Percentiles rank a stretch among this genome's conserved stretches.
phyloP scores from a whole-genome alignment of 2,797 vertebrate genomes.

The Cuniculus paca region DNA sequence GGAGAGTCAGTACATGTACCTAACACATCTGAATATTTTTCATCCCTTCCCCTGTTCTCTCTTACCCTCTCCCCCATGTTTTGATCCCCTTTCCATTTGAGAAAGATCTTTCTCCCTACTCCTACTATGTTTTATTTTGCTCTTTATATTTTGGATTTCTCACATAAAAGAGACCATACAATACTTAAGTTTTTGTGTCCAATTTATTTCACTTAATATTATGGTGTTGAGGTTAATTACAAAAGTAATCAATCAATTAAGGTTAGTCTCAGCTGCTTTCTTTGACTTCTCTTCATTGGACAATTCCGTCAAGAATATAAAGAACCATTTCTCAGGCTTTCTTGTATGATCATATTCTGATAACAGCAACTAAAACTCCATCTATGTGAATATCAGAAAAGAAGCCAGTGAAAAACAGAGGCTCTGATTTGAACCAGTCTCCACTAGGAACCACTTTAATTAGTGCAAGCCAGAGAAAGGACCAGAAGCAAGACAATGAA shows the following conservation, averaged over 20 bases:
- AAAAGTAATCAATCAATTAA: background rate
- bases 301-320: background rate
- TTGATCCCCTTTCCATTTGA: background rate
- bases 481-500: background rate
- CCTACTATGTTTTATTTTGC: too few species aligned
- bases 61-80: background rate
- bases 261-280: background rate
- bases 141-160: background rate
- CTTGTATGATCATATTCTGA: background rate
- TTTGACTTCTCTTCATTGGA: background rate
- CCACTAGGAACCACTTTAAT: constrained; percentile 16
- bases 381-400: background rate
- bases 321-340: background rate
- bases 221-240: background rate
- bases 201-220: background rate
- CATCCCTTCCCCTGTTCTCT: background rate
- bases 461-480: background rate
- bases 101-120: background rate
- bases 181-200: background rate
- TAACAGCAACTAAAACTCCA: background rate
- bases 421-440: constrained; percentile 49
- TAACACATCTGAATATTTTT: background rate
- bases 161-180: background rate
- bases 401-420: background rate
- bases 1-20: background rate